phyloP scores from a whole-genome alignment of 2,113 vertebrate genomes.

The Eupsittula cactorum region DNA sequence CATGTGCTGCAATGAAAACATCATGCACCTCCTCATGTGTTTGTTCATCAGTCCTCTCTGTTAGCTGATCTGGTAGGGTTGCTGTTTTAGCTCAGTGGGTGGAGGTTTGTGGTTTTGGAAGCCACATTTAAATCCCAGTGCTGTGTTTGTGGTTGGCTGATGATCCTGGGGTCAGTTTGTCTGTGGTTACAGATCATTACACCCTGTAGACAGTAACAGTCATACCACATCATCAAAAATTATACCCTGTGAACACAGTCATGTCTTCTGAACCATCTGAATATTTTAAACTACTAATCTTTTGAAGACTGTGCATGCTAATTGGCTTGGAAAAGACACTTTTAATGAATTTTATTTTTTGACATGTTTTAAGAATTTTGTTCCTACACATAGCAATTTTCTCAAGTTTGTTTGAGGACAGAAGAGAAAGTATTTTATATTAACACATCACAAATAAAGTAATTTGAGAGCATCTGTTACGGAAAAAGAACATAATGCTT shows the following conservation, averaged over 20 bases:
- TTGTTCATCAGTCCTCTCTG: neutral
- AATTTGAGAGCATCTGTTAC: neutral
- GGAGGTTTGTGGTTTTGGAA: constrained; percentile 44
- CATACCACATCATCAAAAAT: constrained; percentile 15
- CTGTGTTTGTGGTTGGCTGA: constrained; percentile 41
- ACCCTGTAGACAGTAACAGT: neutral
- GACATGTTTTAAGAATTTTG: neutral
- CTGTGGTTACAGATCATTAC: constrained; percentile 54
- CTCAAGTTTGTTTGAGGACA: neutral
- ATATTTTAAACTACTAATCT: neutral
- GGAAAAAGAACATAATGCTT: neutral
- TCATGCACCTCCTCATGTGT: neutral
- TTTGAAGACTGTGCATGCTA: neutral
- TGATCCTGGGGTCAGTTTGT: constrained; percentile 49
- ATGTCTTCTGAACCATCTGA: constrained; percentile 13
- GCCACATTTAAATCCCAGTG: constrained; percentile 41
- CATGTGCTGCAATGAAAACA: constrained; percentile 1
- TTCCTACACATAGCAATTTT: neutral
- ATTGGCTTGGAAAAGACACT: neutral
- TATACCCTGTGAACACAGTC: neutral
- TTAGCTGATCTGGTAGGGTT: neutral
- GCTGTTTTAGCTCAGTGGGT: constrained; percentile 42
- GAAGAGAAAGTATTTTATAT: neutral
- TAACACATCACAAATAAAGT: neutral
- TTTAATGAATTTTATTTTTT: neutral